Evolutionary conservation across 2,113 vertebrate species (phyloP).

Genomic region (Pseudopodoces humilis): DNA sequence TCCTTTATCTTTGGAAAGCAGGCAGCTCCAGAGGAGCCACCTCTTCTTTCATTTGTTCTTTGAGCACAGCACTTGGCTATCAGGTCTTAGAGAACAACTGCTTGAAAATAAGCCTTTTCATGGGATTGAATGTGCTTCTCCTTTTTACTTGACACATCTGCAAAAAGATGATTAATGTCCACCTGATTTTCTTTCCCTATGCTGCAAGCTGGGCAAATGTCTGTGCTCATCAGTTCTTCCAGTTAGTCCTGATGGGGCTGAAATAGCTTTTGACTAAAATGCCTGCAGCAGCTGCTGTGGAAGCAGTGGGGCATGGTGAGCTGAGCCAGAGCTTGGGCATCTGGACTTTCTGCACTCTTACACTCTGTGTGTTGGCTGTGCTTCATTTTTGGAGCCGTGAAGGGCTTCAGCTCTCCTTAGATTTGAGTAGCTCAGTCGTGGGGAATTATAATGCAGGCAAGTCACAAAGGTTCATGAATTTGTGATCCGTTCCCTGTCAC

Average conservation of each 20-base stretch:
- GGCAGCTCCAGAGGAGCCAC: not conserved
- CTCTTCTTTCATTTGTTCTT: constrained; percentile 30
- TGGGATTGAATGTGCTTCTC: not conserved
- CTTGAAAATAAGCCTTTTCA: constrained; percentile 32
- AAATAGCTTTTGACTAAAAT: not conserved
- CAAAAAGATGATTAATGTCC: not conserved
- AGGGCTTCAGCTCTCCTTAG: not conserved
- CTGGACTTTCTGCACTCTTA: not conserved
- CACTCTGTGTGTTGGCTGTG: not conserved
- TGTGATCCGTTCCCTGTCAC: not conserved
- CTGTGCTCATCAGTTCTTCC: not conserved
- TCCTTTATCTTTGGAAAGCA: constrained; percentile 60
- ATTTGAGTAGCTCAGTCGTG: not conserved
- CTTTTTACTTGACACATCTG: not conserved
- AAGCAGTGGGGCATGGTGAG: not conserved
- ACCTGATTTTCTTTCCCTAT: not conserved
- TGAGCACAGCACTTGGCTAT: not conserved
- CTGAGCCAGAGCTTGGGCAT: not conserved
- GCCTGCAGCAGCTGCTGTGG: not conserved
- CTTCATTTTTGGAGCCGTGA: not conserved
- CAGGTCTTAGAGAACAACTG: constrained; percentile 5
- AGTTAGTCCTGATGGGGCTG: not conserved
- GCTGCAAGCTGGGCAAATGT: not conserved
- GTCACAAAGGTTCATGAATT: not conserved
- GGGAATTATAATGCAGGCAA: not conserved